A percentile compares a stretch with the other conserved stretches of the same genome.
Conservation (phyloP, 2,888 invertebrate genomes). For the Eledone cirrhosa region DNA sequence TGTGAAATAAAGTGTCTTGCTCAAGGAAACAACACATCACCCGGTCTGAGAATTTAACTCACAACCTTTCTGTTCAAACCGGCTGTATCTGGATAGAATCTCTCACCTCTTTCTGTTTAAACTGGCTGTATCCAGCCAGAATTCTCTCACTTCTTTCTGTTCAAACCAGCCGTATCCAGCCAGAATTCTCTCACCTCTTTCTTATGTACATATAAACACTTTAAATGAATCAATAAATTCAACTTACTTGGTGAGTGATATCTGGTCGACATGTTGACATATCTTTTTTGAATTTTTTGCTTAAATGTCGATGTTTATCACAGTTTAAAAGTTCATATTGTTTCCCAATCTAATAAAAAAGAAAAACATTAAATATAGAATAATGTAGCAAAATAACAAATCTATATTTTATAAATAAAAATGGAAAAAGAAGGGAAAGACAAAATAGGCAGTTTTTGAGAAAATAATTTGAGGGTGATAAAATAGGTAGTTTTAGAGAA, state of each 20-base stretch:
- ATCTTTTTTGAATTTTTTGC: conserved; percentile 87
- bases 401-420: neutral
- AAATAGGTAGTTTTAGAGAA: no score
- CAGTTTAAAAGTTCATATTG: conserved; percentile 91
- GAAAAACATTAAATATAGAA: neutral
- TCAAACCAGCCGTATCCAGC: no score
- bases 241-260: conserved; percentile 85
- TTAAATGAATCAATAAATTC: neutral
- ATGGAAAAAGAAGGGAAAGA: neutral
- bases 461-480: neutral
- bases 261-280: conserved; percentile 88
- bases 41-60: no score
- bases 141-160: no score
- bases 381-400: no score
- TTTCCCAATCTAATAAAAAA: conserved; percentile 78
- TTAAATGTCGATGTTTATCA: conserved; percentile 87
- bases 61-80: no score
- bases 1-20: no score
- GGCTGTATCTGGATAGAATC: no score
- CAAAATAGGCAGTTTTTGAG: neutral
- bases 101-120: no score
- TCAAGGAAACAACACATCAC: no score
- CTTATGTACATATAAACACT: neutral
- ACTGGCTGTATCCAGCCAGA: no score
- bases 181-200: neutral